Evolutionary conservation across 2,888 invertebrate genomes (phyloP), one percentile per base, ranked within the genome.

Genomic region (Cerastis rubricosa): DNA sequence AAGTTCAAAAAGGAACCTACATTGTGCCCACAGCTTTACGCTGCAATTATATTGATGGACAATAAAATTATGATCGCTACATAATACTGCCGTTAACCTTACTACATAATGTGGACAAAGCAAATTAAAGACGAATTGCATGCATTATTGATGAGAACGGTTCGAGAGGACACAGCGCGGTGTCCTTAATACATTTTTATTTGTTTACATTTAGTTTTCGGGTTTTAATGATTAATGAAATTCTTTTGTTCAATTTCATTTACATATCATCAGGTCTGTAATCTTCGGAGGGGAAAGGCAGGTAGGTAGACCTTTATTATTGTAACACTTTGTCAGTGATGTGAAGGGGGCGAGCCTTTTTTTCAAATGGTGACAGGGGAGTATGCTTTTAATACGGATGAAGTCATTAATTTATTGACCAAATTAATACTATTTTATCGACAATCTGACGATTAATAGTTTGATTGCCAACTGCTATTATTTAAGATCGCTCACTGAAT

Each of bases 1-100:
- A 25, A 25, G 2, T 14, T 0, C 5, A 25, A 7, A 29, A 59
- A 9, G 29, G 22, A 35, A 63, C 22, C 22, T 6, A 12, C 17
- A 63, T 6, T 40, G 25, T 51, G 61, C n/a, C 73, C 29, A 51
- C 59, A 80, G 45, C 25, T 78, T 69, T 40, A 76, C 5, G 22
- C 40, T 29, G 14, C 14, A 79, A 47, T 40, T 47, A 63, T 40
- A 80, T 77, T 29, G 51, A 29, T n/a, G 19, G 14, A 47, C 45
- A 51, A 54, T 63, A 51, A 61, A 11, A n/a, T 80, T 47, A 74
- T 54, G n/a, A 40, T 54, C 47, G 4, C 51, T 47, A 59, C 63
- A 74, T 74, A 80, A 77, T 63, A 40, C n/a, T 45, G 8, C 19
- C n/a, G 47, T 54, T 80, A 80, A 74, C 74, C 25, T 73, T 80